Evolutionary conservation across 2,113 vertebrate genomes (phyloP).

Genomic region (Dipodomys merriami): DNA sequence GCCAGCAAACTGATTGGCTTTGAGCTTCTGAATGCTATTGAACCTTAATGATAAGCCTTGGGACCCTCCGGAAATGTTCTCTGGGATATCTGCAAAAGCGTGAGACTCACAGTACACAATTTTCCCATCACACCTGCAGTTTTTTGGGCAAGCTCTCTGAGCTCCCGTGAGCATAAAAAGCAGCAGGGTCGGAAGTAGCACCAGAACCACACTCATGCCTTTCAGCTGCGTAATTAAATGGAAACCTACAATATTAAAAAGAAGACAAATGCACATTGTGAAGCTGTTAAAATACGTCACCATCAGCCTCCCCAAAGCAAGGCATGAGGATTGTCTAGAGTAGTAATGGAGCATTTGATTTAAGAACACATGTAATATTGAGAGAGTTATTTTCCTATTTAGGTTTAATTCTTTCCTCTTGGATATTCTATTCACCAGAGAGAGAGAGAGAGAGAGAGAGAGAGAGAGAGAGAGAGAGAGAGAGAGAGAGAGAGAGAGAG

Average conservation of each 20-base stretch:
- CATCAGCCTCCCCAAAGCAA: neutral
- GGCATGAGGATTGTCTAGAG: neutral
- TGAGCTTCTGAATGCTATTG: constrained; percentile 96
- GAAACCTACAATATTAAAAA: constrained; percentile 85
- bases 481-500: neutral
- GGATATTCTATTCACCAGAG: constrained; percentile 63
- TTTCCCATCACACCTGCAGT: constrained; percentile 98
- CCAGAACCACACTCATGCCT: constrained; percentile 89
- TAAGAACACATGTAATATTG: constrained; percentile 31
- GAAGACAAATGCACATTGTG: constrained; percentile 78
- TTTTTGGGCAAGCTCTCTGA: constrained; percentile 95
- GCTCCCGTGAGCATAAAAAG: constrained; percentile 88
- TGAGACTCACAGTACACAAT: constrained; percentile 99
- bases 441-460: neutral
- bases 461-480: neutral
- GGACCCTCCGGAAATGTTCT: constrained; percentile 95
- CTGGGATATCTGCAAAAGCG: constrained; percentile 95
- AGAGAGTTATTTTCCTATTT: neutral
- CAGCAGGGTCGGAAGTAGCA: constrained; percentile 91
- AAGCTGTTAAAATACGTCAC: constrained; percentile 50
- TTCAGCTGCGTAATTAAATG: constrained; percentile 85
- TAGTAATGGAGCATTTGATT: neutral
- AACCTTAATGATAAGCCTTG: constrained; percentile 97
- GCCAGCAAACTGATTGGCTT: constrained; percentile 94
- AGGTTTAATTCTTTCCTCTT: constrained; percentile 17